A percentile compares a stretch with the other conserved stretches of the same genome.
Evolutionary conservation across 2,888 invertebrate species (phyloP).

Genomic region (Acheta domesticus): DNA sequence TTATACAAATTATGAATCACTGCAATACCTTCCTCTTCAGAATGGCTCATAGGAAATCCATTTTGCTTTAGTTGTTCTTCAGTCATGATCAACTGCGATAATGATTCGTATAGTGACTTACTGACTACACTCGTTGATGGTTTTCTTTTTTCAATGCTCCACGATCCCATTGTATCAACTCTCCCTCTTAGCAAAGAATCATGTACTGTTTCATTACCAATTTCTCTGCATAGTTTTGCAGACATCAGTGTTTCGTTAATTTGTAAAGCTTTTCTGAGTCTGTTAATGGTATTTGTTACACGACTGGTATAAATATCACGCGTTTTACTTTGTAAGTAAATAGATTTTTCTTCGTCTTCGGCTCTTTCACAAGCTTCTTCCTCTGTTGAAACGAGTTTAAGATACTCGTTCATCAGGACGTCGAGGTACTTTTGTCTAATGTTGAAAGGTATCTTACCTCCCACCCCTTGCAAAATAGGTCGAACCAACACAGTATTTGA

Average conservation of each 20-base stretch:
- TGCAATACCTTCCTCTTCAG: constrained; percentile 49
- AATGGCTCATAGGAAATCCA: constrained; percentile 71
- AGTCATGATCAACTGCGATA: constrained; percentile 66
- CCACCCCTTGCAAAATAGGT: constrained; percentile 53
- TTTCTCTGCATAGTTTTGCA: neutral
- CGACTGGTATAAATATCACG: constrained; percentile 12
- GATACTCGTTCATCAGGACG: constrained; percentile 81
- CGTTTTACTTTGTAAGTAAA: constrained; percentile 20
- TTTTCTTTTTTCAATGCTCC: constrained; percentile 56
- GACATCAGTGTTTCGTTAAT: no score
- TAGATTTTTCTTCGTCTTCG: constrained; percentile 62
- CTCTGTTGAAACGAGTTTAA: constrained; percentile 68
- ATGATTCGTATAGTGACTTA: constrained; percentile 54
- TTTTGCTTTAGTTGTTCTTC: constrained; percentile 76
- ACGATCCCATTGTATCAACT: constrained; percentile 58
- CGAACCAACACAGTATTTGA: constrained; percentile 48
- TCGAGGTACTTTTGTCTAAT: constrained; percentile 83
- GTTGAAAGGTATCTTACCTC: constrained; percentile 79
- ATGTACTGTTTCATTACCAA: constrained; percentile 51
- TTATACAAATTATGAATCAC: constrained; percentile 23
- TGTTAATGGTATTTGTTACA: neutral
- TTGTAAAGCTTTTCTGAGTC: constrained; percentile 18
- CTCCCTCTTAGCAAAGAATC: constrained; percentile 62
- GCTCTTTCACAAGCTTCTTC: constrained; percentile 69
- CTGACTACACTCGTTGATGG: neutral